Evolutionary conservation across 2,113 vertebrate species (phyloP).

Genomic region (Puntigrus tetrazona): DNA sequence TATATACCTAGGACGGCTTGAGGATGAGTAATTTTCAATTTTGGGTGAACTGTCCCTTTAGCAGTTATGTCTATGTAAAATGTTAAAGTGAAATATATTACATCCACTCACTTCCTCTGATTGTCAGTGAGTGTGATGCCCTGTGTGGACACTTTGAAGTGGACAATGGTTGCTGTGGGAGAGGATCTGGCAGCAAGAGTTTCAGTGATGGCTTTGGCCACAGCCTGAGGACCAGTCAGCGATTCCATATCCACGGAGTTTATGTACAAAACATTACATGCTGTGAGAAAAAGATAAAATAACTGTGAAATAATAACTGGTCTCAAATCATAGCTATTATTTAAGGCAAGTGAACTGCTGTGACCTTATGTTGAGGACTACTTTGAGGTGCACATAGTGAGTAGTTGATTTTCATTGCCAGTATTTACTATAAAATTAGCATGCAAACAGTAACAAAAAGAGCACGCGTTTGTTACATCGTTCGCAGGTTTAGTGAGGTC

Average conservation of each 20-base stretch:
- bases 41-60: neutral
- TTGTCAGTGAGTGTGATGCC: constrained; percentile 98
- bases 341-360: neutral
- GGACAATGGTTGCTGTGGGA: constrained; percentile 84
- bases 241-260: constrained; percentile 99
- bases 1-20: too few species aligned
- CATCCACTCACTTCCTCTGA: constrained; percentile 90
- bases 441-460: neutral
- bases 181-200: constrained; percentile 81
- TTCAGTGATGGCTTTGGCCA: constrained; percentile 89
- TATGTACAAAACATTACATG: constrained; percentile 93
- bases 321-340: neutral
- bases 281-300: constrained; percentile 66
- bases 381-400: neutral
- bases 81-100: neutral
- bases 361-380: neutral
- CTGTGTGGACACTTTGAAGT: constrained; percentile 94
- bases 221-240: constrained; percentile 92
- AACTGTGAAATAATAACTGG: neutral
- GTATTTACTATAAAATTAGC: neutral
- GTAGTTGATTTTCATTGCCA: neutral
- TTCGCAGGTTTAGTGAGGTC: too few species aligned
- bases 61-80: neutral
- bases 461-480: too few species aligned
- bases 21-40: too few species aligned